phyloP scores from a whole-genome alignment of 2,113 vertebrate genomes.

The Pachyramphus minor region DNA sequence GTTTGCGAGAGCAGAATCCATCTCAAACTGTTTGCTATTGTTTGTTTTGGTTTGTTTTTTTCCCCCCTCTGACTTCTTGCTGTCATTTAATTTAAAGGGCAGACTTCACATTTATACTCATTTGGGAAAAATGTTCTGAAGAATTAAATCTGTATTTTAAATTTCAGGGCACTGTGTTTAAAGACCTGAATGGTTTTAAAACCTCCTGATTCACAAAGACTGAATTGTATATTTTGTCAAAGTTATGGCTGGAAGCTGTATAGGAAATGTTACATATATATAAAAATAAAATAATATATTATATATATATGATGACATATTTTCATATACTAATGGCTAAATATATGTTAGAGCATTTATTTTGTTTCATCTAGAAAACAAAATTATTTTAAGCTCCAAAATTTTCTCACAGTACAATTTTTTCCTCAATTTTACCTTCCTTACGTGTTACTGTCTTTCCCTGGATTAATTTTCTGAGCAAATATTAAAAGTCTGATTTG shows the following conservation, averaged over 20 bases:
- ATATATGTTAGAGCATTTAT: neutral
- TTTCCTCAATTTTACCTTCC: neutral
- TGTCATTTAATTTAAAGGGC: constrained; percentile 23
- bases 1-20: neutral
- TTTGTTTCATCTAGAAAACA: neutral
- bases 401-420: neutral
- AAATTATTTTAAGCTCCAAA: neutral
- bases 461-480: neutral
- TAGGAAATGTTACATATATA: neutral
- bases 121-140: neutral
- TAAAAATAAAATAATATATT: too few species aligned
- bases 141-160: neutral
- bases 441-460: neutral
- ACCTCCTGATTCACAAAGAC: neutral
- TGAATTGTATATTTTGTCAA: neutral
- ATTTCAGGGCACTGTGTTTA: neutral
- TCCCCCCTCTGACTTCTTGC: neutral
- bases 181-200: neutral
- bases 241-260: neutral
- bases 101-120: neutral
- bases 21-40: constrained; percentile 16
- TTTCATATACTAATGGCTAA: neutral
- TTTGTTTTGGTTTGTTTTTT: neutral
- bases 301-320: neutral
- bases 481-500: neutral